These are phyloP conservation scores for Pedetes capensis DNA, from an alignment of 2,113 vertebrate genomes.

Conservation along the genomic window DNA sequence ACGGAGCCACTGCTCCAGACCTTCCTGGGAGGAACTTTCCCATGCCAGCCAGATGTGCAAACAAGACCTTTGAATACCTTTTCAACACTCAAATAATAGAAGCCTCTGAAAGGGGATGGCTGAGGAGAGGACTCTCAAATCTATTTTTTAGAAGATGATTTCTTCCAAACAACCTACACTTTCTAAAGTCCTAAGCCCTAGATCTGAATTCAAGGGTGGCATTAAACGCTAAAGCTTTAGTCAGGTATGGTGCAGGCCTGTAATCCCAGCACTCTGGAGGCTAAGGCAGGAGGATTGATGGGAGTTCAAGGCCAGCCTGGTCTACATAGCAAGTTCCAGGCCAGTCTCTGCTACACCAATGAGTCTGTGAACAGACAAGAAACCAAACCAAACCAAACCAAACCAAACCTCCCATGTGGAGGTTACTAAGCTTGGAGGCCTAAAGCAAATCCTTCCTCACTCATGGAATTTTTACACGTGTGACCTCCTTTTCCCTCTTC, in stretches of 20 bases:
- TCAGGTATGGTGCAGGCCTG: background rate
- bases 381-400: too few species aligned
- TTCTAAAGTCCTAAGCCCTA: background rate
- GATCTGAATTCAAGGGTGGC: background rate
- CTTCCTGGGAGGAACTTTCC: background rate
- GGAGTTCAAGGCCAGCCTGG: too few species aligned
- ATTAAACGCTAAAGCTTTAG: background rate
- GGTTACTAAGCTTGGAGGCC: background rate
- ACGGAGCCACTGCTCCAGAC: background rate
- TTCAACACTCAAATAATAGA: background rate
- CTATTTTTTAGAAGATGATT: background rate
- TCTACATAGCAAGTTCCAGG: too few species aligned
- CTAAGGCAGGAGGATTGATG: too few species aligned
- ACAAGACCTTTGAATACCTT: background rate
- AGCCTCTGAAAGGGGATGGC: background rate
- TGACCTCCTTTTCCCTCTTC: background rate
- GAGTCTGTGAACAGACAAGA: too few species aligned
- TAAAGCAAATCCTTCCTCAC: background rate
- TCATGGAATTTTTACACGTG: background rate
- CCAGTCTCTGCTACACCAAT: too few species aligned
- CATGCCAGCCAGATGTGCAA: conserved; percentile 2
- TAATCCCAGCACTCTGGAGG: too few species aligned
- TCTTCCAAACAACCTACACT: background rate
- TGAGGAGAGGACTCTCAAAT: background rate
- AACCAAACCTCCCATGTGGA: background rate